Base-by-base conservation (phyloP, 2,113 vertebrate genomes). In the Crypturellus undulatus region DNA sequence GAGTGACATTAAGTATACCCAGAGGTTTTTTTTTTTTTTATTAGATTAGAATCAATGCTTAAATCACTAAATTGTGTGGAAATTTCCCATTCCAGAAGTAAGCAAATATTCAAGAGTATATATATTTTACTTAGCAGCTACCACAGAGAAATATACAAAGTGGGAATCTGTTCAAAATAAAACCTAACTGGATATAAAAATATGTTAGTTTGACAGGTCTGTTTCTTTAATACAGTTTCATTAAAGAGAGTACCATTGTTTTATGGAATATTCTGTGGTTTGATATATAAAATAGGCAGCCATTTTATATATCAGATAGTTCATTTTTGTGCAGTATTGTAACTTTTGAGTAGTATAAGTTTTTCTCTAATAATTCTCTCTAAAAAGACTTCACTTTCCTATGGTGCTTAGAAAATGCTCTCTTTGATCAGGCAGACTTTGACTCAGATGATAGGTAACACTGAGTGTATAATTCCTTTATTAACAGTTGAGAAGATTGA, bases 91-190 rank as follows among this genome's bases (percentile, higher is more conserved):
- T 95, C 96, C 84, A 94, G 91, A 89, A 96, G 88, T 87, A 96
- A 94, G 94, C 88, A 96, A 96, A 96, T 91, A 96, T 94, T 96
- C 78, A 79, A 56, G 72, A 94, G 86, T 94, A 92, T 95, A 96
- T 96, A 89, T 97, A 85, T 93, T 95, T 97, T 97, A 96, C 94
- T 96, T 96, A 97, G 91, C 87, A 95, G 93, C 85, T 79, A 90
- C 92, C 92, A 79, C 89, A 96, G 89, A 95, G 97, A 97, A 96
- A 96, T 96, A 97, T 91, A 96, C 96, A 88, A 77, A 83, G 40
- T 69, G 60, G 73, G 75, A 94, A 96, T 90, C 88, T 93, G 84
- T 91, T 94, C 93, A 96, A 97, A 79, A 92, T 62, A 96, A 95
- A 95, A 83, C 54, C 88, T 94, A 85, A 93, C 82, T 87, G 89